Evolutionary conservation across 2,113 vertebrate species (phyloP).

Genomic region (Ptyas mucosa): DNA sequence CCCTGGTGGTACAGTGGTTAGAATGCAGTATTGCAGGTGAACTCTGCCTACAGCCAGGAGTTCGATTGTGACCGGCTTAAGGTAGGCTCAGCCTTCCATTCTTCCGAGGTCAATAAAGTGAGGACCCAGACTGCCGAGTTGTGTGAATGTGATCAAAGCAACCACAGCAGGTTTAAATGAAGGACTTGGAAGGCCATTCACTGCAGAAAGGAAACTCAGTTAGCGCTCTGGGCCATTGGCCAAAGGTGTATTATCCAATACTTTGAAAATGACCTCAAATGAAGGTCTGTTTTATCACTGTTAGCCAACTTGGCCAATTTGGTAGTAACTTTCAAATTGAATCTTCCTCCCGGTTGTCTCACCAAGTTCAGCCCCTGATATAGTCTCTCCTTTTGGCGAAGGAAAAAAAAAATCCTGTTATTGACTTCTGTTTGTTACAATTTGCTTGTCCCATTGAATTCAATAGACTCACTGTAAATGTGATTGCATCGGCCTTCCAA

Average conservation of each 20-base stretch:
- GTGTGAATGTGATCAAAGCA: not conserved
- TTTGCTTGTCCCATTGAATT: not conserved
- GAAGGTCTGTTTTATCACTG: not conserved
- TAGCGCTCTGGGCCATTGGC: not conserved
- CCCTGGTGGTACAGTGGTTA: no score
- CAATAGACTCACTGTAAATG: not conserved
- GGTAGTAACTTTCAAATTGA: no score
- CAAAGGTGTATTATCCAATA: not conserved
- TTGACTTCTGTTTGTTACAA: not conserved
- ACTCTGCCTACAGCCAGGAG: no score
- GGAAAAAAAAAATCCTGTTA: not conserved
- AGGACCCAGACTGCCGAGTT: not conserved
- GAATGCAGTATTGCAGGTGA: no score
- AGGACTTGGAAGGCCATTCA: not conserved
- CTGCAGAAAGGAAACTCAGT: not conserved
- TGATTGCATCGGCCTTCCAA: not conserved
- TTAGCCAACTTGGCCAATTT: not conserved
- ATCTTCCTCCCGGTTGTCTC: not conserved
- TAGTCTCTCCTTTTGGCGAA: not conserved
- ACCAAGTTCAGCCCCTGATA: no score
- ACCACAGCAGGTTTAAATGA: not conserved
- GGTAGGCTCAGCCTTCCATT: no score
- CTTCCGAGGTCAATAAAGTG: no score
- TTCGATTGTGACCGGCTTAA: no score
- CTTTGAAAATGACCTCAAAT: not conserved